Evolutionary conservation across 2,113 vertebrate species (phyloP).

Genomic region (Nanorana parkeri): DNA sequence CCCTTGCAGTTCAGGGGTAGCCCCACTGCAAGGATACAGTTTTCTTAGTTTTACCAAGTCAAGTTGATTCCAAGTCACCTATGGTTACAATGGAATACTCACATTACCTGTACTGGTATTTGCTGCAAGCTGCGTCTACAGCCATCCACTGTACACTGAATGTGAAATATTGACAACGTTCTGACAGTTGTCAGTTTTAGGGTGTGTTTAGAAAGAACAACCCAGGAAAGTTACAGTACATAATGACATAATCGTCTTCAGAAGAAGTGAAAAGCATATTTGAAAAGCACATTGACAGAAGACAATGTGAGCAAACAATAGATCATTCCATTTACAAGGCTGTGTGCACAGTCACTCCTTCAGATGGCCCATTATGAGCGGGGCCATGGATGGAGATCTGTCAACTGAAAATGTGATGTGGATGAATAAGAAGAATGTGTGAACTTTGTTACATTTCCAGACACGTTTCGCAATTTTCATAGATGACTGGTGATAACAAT

Average conservation of each 20-base stretch:
- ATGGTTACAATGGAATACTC: too few relatives aligned
- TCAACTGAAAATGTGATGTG: background rate
- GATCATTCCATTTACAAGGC: background rate
- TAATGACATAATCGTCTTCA: constrained; percentile 26
- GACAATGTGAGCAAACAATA: background rate
- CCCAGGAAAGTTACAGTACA: background rate
- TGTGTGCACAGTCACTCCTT: background rate
- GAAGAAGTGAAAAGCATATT: background rate
- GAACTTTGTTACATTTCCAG: background rate
- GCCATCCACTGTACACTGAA: background rate
- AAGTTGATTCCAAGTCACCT: too few relatives aligned
- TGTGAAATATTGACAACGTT: constrained; percentile 37
- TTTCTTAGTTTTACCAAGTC: too few relatives aligned
- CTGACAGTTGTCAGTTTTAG: constrained; percentile 30
- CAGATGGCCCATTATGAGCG: background rate
- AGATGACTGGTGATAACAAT: too few relatives aligned
- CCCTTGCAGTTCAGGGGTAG: too few relatives aligned
- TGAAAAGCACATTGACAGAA: background rate
- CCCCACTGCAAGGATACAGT: too few relatives aligned
- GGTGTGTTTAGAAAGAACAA: constrained; percentile 15
- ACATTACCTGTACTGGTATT: constrained; percentile 1
- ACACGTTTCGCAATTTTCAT: too few relatives aligned
- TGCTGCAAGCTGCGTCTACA: constrained; percentile 17
- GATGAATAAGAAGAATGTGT: background rate
- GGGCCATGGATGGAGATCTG: background rate